phyloP scores from a whole-genome alignment of 2,113 vertebrate species.

The Protomyctophum bolini region DNA sequence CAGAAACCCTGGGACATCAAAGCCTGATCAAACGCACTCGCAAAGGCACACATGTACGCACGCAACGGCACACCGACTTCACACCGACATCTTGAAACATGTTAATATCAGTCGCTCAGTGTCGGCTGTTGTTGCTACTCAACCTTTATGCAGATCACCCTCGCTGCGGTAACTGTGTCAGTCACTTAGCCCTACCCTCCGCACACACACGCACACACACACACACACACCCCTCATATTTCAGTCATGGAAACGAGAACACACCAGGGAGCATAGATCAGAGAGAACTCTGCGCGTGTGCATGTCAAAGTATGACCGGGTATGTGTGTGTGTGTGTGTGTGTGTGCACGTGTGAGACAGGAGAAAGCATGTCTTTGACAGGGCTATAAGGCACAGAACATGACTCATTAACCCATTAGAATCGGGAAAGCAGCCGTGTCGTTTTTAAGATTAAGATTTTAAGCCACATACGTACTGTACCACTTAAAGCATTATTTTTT shows the following conservation, averaged over 20 bases:
- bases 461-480: no score
- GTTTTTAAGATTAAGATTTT: no score
- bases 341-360: neutral
- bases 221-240: constrained; percentile 17
- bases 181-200: neutral
- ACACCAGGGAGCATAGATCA: constrained; percentile 44
- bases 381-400: constrained; percentile 28
- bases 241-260: constrained; percentile 38
- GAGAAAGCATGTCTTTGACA: constrained; percentile 1
- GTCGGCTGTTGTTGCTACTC: neutral
- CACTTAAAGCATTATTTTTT: no score
- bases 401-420: constrained; percentile 43
- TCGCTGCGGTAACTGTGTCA: constrained; percentile 11
- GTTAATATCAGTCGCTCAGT: constrained; percentile 35
- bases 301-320: neutral
- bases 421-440: no score
- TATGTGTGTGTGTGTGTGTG: constrained; percentile 17
- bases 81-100: neutral
- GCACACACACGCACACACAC: neutral
- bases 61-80: no score
- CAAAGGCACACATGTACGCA: no score
- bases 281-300: constrained; percentile 9
- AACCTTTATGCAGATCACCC: neutral
- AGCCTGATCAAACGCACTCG: no score
- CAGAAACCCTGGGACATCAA: no score